Base-by-base conservation (phyloP, 2,888 invertebrate species). In the Platycheirus albimanus region DNA sequence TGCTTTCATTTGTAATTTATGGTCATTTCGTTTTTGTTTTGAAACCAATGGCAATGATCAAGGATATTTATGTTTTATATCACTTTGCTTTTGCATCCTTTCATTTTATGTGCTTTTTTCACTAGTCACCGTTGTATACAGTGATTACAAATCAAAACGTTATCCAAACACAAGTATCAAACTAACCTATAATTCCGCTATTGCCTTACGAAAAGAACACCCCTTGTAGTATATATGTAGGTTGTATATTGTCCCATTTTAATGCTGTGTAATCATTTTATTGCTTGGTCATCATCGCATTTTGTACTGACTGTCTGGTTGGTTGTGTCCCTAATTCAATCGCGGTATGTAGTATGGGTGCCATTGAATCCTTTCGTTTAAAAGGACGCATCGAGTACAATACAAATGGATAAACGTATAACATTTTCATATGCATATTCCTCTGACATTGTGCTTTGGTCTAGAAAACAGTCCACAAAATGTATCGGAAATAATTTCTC, bases 281-380 rank as follows among this genome's bases (percentile, higher is more conserved):
- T 66, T 66, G 72, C 66, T 51, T 72, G 61, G 72, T 66, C 78
- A 72, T 78, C 78, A 78, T 78, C 51, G 66, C 58, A 72, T 61
- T 66, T 54, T 67, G 15, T 61, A 24, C 20, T 51, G 49, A 33
- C 30, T 33, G 13, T n/a, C 13, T n/a, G 30, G 8, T 38, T 3
- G 13, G 17, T 33, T 24, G 30, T 56, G 36, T 6, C 51, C 56
- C 54, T 3, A 38, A 64, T 66, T 52, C 64, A 64, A 58, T 43
- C 13, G 41, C 17, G 38, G 28, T 56, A 8, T 33, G 8, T 33
- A n/a, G 30, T 33, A 8, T 33, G 30, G 30, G 3, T 45, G 43
- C 38, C 45, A 64, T 54, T 41, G 52, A 36, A 43, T 38, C 33
- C n/a, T 15, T 58, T 4, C 8, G 24, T 8, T 41, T 41, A 13